Evolutionary conservation across 2,797 vertebrate species (phyloP), one percentile per base, ranked within the genome.

Genomic region (Rhinophrynus dorsalis): DNA sequence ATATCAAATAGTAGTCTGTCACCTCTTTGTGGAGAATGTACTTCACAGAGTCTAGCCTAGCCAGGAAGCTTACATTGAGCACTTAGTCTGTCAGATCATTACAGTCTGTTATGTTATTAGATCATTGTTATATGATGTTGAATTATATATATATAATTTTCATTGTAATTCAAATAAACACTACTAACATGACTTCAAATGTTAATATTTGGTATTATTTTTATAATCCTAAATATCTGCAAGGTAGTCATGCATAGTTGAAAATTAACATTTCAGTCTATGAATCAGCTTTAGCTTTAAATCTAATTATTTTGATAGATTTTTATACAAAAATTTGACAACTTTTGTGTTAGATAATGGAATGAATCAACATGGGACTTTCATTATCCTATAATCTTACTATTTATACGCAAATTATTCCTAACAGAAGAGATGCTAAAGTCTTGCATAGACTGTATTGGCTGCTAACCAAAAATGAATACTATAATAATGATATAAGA

Each of bases 311-410:
- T 69, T 51, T 69, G 67, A 61, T 56, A 69, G 67, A 56, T 69
- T 69, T 56, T 69, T 69, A 69, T 50, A 61, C 56, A 61, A 61
- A 69, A 57, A 69, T 69, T 69, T 69, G 67, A 69, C 67, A 61
- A 60, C 56, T 69, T 61, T 59, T 52, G 54, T 54, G 56, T 42
- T 42, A 69, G 67, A 69, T 69, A 69, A 69, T 69, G 67, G 67
- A 69, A 69, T 60, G 67, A 69, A 69, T 69, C 67, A 69, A 69
- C 67, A 61, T 69, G 67, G 57, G 67, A 69, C 57, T 69, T 69
- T 69, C 67, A 69, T 69, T 69, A 61, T 69, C 67, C 67, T 33
- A 61, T 69, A 69, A 69, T 69, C 67, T 69, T 69, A 37, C 67
- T 37, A 61, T 69, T 69, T 61, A 61, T 69, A 47, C 48, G 67